A percentile compares a stretch with the other conserved stretches of the same genome.
Conservation (phyloP, 2,888 invertebrate species). For the Steromphala cineraria region DNA sequence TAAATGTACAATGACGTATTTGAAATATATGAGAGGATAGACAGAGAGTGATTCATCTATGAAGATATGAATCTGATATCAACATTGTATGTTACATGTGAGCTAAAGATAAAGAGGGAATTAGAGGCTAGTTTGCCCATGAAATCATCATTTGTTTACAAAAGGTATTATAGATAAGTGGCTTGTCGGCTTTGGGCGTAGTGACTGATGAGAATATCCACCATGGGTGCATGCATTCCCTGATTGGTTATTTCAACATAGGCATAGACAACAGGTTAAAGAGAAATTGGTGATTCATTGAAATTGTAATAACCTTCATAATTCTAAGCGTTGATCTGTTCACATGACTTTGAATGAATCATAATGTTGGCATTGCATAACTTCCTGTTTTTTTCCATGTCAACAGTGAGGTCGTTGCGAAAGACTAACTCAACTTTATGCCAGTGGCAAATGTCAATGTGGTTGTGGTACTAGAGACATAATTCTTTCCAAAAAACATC, state of each 20-base stretch:
- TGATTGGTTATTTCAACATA: not conserved
- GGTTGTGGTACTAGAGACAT: too few species aligned
- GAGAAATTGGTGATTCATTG: not conserved
- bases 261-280: not conserved
- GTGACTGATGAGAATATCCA: not conserved
- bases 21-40: not conserved
- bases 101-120: not conserved
- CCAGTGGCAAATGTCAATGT: too few species aligned
- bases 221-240: not conserved
- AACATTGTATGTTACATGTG: not conserved
- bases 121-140: not conserved
- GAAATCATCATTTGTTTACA: not conserved
- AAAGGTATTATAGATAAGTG: not conserved
- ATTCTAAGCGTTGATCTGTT: too few species aligned
- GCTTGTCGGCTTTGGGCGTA: not conserved
- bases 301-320: too few species aligned
- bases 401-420: too few species aligned
- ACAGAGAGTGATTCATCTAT: slow-evolving; percentile 5
- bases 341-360: too few species aligned
- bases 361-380: too few species aligned
- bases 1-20: not conserved
- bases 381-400: too few species aligned
- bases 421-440: too few species aligned
- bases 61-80: slow-evolving; percentile 3
- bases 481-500: too few species aligned